Percentiles rank a stretch among this genome's conserved stretches.
Evolutionary conservation across 2,888 invertebrate genomes (phyloP).

Genomic region (Thereva unica): DNA sequence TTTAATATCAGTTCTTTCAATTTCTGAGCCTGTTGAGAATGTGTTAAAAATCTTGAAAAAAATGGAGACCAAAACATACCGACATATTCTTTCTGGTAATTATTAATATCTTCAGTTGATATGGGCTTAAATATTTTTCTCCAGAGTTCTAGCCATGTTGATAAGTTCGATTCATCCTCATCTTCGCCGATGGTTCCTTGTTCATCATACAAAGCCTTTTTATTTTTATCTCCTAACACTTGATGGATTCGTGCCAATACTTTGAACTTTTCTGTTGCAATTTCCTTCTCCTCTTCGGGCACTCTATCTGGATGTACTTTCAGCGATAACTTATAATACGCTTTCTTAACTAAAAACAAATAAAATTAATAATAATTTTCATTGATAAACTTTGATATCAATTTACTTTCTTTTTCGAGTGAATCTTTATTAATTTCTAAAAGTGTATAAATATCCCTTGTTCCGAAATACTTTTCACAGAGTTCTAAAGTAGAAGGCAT

Average conservation of each 20-base stretch:
- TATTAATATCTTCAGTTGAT: conserved; percentile 81
- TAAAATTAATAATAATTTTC: conserved; percentile 5
- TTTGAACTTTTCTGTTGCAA: conserved; percentile 92
- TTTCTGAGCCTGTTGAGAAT: conserved; percentile 69
- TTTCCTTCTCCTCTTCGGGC: conserved; percentile 71
- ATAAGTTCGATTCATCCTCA: conserved; percentile 67
- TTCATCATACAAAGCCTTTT: conserved; percentile 84
- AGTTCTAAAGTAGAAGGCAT: conserved; percentile 68
- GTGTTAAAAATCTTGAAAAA: background rate
- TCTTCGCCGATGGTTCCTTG: conserved; percentile 82
- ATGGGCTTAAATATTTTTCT: conserved; percentile 83
- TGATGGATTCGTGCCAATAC: conserved; percentile 85
- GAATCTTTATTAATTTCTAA: conserved; percentile 72
- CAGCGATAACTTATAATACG: conserved; percentile 88
- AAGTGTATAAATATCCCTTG: conserved; percentile 78
- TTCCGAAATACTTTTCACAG: conserved; percentile 78
- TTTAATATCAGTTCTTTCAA: conserved; percentile 80
- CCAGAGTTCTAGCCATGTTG: conserved; percentile 90
- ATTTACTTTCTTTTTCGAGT: conserved; percentile 70
- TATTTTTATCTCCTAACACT: conserved; percentile 82
- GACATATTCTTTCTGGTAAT: conserved; percentile 84
- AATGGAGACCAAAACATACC: conserved; percentile 59
- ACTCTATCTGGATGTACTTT: conserved; percentile 93
- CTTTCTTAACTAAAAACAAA: conserved; percentile 80
- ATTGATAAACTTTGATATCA: background rate